Conservation (phyloP, 2,113 vertebrate species). For the Turnix velox region DNA sequence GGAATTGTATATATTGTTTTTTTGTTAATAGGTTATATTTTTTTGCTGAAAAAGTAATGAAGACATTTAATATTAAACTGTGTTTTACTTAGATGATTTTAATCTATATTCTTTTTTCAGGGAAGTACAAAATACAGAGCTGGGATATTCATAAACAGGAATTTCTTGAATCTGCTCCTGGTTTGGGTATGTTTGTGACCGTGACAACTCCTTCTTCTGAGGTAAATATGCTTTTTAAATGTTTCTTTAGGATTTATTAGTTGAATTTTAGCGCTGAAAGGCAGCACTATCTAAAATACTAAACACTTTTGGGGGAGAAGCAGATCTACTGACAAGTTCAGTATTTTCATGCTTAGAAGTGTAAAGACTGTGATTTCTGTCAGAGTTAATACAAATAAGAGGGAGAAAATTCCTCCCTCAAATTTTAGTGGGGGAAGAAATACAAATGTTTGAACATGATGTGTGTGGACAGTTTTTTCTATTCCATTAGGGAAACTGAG, state of each 20-base stretch:
- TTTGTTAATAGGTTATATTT: not conserved
- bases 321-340: not conserved
- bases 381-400: not conserved
- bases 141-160: conserved; percentile 72
- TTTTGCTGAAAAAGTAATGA: not conserved
- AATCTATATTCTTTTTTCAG: conserved; percentile 65
- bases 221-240: conserved; percentile 51
- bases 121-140: conserved; percentile 81
- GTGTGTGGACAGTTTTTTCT: not conserved
- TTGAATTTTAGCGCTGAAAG: not conserved
- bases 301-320: not conserved
- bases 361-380: not conserved
- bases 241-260: not conserved
- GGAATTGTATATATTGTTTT: not conserved
- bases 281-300: not conserved
- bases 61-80: not conserved
- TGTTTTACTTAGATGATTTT: not conserved
- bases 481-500: not conserved
- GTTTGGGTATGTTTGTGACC: conserved; percentile 83
- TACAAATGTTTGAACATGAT: not conserved
- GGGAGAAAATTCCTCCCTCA: no score
- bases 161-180: conserved; percentile 75
- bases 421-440: no score
- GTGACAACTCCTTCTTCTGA: conserved; percentile 77
- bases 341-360: not conserved